Evolutionary conservation across 1,140 invertebrate species (phyloP).

Genomic region (Drosophila nasuta): DNA sequence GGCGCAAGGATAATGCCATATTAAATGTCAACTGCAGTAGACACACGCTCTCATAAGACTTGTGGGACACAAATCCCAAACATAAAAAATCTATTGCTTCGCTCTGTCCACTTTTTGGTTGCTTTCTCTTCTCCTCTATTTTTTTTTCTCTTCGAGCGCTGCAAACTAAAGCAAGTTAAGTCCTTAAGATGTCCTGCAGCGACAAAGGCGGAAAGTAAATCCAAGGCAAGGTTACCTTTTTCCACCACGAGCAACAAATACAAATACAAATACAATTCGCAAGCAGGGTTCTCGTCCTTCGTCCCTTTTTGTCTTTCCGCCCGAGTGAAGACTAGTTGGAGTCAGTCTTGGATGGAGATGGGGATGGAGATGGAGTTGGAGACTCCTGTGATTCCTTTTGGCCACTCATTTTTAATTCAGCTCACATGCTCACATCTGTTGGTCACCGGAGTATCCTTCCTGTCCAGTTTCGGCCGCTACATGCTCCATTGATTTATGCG

Average conservation of each 20-base stretch:
- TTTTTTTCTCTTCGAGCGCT: slow-evolving; percentile 7
- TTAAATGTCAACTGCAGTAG: slow-evolving; percentile 82
- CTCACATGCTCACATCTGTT: slow-evolving; percentile 78
- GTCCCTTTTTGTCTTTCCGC: slow-evolving; percentile 71
- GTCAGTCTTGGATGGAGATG: slow-evolving; percentile 1
- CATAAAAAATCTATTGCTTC: slow-evolving; percentile 79
- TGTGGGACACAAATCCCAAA: slow-evolving; percentile 79
- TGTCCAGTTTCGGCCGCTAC: slow-evolving; percentile 64
- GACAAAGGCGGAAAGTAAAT: slow-evolving; percentile 72
- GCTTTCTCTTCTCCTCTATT: background rate
- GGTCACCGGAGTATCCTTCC: slow-evolving; percentile 53
- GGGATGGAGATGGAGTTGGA: no score
- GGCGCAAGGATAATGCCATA: slow-evolving; percentile 79
- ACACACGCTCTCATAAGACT: slow-evolving; percentile 61
- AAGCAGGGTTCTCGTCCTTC: slow-evolving; percentile 49
- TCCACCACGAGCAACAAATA: background rate
- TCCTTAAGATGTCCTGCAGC: slow-evolving; percentile 78
- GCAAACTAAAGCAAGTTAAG: slow-evolving; percentile 62
- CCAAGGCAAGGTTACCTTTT: slow-evolving; percentile 70
- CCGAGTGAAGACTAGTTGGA: slow-evolving; percentile 68
- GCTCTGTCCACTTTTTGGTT: slow-evolving; percentile 36
- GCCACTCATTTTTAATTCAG: slow-evolving; percentile 77
- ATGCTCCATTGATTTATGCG: slow-evolving; percentile 78
- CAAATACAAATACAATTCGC: background rate
- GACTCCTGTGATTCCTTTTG: slow-evolving; percentile 33